A percentile compares a stretch with the other conserved stretches of the same genome.
Evolutionary conservation across 2,888 invertebrate species (phyloP).

Genomic region (Microdon myrmicae): DNA sequence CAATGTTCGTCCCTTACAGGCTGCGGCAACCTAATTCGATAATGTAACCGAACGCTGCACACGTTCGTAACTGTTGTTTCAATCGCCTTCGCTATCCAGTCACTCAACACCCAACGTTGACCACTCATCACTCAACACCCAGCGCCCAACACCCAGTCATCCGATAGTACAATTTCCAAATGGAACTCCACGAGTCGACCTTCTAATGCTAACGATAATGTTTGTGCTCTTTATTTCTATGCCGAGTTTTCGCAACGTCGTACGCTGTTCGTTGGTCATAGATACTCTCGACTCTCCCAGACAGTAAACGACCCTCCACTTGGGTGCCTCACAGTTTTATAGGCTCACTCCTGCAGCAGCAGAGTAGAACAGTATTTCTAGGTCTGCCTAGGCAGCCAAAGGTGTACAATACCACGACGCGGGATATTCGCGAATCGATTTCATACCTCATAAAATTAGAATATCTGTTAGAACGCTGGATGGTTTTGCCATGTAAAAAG

Average conservation of each 20-base stretch:
- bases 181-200: constrained; percentile 27
- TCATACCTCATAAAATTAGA: constrained; percentile 4
- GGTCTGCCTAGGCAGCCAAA: constrained; percentile 2
- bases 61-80: too few relatives aligned
- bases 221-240: constrained; percentile 9
- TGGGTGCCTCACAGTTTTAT: too few relatives aligned
- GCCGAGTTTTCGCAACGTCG: constrained; percentile 28
- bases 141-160: constrained; percentile 18
- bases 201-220: constrained; percentile 20
- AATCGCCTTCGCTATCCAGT: too few relatives aligned
- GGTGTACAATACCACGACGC: constrained; percentile 3
- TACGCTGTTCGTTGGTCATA: constrained; percentile 18
- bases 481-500: constrained; percentile 3
- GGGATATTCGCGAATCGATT: constrained; percentile 26
- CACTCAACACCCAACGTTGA: too few relatives aligned
- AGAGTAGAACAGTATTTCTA: too few relatives aligned
- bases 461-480: constrained; percentile 9
- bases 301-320: neutral
- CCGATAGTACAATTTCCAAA: constrained; percentile 25
- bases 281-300: too few relatives aligned
- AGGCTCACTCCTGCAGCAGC: too few relatives aligned
- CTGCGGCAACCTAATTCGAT: constrained; percentile 36
- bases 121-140: too few relatives aligned
- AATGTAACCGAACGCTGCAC: too few relatives aligned
- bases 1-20: constrained; percentile 50